Percentiles rank a stretch among this genome's conserved stretches.
Conservation (phyloP, 1,140 invertebrate genomes). For the Bicyclus anynana region DNA sequence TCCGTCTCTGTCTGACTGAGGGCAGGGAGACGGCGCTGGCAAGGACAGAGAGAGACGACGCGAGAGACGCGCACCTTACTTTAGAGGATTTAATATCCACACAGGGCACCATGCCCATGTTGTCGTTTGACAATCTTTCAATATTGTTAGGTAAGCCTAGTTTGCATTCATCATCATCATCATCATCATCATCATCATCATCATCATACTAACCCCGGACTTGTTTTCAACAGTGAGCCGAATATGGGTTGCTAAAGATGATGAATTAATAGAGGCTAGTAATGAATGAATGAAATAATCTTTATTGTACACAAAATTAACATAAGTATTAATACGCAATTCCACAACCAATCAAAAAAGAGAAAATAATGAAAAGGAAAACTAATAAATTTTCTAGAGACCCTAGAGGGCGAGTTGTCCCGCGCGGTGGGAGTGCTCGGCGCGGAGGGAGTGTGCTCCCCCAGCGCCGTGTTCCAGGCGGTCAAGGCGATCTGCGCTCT, state of each 20-base stretch:
- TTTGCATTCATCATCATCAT: too few relatives aligned
- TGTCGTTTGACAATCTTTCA: conserved; percentile 87
- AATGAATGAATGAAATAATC: too few relatives aligned
- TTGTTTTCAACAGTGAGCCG: too few relatives aligned
- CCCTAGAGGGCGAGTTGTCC: conserved; percentile 88
- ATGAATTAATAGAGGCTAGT: too few relatives aligned
- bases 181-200: too few relatives aligned
- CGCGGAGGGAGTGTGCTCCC: conserved; percentile 74
- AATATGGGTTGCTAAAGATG: too few relatives aligned
- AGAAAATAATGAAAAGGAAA: too few relatives aligned
- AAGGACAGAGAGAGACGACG: conserved; percentile 84
- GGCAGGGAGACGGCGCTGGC: conserved; percentile 79
- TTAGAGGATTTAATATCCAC: conserved; percentile 87
- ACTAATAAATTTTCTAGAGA: conserved; percentile 77
- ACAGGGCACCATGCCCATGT: conserved; percentile 82
- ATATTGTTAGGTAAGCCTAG: conserved; percentile 83
- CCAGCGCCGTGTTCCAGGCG: conserved; percentile 86
- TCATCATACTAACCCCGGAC: too few relatives aligned
- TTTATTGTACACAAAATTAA: too few relatives aligned
- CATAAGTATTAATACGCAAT: too few relatives aligned
- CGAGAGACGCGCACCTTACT: conserved; percentile 81
- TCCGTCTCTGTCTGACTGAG: conserved; percentile 86
- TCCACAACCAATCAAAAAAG: too few relatives aligned
- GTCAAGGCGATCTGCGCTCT: conserved; percentile 95
- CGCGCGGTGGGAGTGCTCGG: conserved; percentile 82